phyloP scores from a whole-genome alignment of 2,888 invertebrate genomes.

The Oscheius sp. region DNA sequence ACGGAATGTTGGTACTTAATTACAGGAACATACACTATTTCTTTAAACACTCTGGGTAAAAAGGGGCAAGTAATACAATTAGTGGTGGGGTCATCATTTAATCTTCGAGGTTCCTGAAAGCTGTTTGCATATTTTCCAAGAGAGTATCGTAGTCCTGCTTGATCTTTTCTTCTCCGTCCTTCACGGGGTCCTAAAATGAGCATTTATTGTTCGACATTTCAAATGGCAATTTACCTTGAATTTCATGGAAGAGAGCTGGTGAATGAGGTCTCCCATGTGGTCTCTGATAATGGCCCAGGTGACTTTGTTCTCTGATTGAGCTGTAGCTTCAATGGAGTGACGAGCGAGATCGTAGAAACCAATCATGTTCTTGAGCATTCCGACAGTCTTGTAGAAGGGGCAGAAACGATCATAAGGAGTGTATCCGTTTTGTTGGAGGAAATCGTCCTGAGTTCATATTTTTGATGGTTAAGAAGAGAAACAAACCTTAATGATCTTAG shows the following conservation, averaged over 20 bases:
- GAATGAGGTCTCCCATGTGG: slow-evolving; percentile 92
- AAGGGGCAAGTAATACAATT: slow-evolving; percentile 3
- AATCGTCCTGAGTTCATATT: slow-evolving; percentile 90
- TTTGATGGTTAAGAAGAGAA: not conserved
- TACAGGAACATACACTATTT: not conserved
- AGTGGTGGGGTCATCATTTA: slow-evolving; percentile 73
- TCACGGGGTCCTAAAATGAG: slow-evolving; percentile 85
- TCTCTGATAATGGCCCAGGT: slow-evolving; percentile 85
- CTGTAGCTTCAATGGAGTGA: slow-evolving; percentile 96
- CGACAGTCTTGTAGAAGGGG: slow-evolving; percentile 99
- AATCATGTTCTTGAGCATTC: slow-evolving; percentile 98
- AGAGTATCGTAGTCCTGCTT: slow-evolving; percentile 95
- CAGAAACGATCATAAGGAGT: slow-evolving; percentile 83
- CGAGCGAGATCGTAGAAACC: slow-evolving; percentile 97
- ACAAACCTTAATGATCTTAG: slow-evolving; percentile 80
- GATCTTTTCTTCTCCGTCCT: slow-evolving; percentile 96
- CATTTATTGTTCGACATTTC: slow-evolving; percentile 20
- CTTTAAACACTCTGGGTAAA: slow-evolving; percentile 3
- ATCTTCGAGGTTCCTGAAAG: slow-evolving; percentile 83
- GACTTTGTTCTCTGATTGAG: slow-evolving; percentile 96
- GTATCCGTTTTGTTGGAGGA: slow-evolving; percentile 97
- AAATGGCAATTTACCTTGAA: slow-evolving; percentile 83
- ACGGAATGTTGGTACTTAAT: slow-evolving; percentile 19
- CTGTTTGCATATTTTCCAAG: slow-evolving; percentile 91
- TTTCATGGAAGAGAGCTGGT: slow-evolving; percentile 98